These are phyloP conservation scores for Leptinotarsa juncta DNA, from an alignment of 2,888 invertebrate species.

Conservation along the genomic window DNA sequence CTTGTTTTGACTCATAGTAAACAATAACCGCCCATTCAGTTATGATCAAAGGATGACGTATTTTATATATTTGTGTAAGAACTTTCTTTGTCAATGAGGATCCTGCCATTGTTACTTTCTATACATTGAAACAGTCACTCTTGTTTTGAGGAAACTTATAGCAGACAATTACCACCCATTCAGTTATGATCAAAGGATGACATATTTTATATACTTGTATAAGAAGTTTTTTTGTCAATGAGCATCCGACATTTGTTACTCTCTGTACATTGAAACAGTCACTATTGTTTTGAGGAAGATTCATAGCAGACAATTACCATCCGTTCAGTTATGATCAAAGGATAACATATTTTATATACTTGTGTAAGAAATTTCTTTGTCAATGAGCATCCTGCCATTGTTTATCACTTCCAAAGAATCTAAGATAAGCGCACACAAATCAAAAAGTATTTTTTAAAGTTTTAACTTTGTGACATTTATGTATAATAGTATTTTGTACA, in stretches of 20 bases:
- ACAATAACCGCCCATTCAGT: not conserved
- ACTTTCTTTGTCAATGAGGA: constrained; percentile 1
- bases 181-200: not conserved
- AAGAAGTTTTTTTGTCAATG: constrained; percentile 2
- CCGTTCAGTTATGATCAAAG: constrained; percentile 3
- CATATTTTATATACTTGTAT: constrained; percentile 17
- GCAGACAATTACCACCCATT: not conserved
- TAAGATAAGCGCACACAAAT: constrained; percentile 32
- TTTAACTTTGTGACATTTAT: constrained; percentile 11
- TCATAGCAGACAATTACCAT: too few relatives aligned
- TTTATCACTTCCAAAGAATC: constrained; percentile 36
- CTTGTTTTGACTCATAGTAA: not conserved
- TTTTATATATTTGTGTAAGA: constrained; percentile 14
- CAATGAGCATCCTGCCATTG: constrained; percentile 24
- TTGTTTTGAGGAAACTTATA: not conserved
- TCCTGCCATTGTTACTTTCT: constrained; percentile 6
- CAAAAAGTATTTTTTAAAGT: constrained; percentile 29
- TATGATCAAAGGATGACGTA: not conserved
- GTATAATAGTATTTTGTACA: constrained; percentile 36
- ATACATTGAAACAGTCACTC: not conserved
- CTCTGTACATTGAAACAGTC: not conserved
- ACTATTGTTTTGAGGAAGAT: not conserved
- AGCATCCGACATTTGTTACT: constrained; percentile 6
- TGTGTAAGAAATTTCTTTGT: not conserved
- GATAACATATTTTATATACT: constrained; percentile 11